Conservation (phyloP, 2,113 vertebrate genomes). For the Corythoichthys intestinalis region DNA sequence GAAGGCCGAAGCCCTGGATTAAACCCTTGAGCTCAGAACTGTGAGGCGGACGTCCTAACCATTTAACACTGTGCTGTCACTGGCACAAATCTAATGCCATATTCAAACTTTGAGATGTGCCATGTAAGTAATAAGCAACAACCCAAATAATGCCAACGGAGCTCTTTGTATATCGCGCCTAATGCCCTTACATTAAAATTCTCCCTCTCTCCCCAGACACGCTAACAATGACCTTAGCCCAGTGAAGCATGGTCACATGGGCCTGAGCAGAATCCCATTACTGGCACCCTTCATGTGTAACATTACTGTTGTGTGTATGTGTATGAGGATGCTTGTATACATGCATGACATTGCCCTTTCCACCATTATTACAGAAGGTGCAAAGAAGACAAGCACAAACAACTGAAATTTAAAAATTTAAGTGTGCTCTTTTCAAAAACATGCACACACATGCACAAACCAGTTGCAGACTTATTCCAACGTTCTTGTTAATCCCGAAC, state of each 20-base stretch:
- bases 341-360: conserved; percentile 62
- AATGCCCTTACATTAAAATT: conserved; percentile 14
- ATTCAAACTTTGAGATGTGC: too few species aligned
- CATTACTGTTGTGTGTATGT: conserved; percentile 42
- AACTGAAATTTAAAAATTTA: conserved; percentile 9
- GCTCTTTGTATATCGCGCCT: conserved; percentile 30
- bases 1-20: too few species aligned
- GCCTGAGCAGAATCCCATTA: conserved; percentile 67
- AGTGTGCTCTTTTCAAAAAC: conserved; percentile 10
- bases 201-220: conserved; percentile 37
- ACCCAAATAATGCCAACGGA: not conserved
- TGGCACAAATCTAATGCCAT: too few species aligned
- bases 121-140: not conserved
- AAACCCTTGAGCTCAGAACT: too few species aligned
- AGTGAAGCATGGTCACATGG: conserved; percentile 56
- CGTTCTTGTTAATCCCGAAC: conserved; percentile 64
- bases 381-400: conserved; percentile 23
- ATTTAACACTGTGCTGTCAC: too few species aligned
- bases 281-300: conserved; percentile 71
- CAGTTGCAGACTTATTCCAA: conserved; percentile 36
- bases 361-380: conserved; percentile 41
- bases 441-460: conserved; percentile 21
- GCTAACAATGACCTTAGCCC: conserved; percentile 63
- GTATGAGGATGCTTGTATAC: conserved; percentile 27
- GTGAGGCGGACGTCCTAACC: too few species aligned